Base-by-base conservation (phyloP, 35 echinoderm and acorn worm genomes). In the Heliocidaris erythrogramma region DNA sequence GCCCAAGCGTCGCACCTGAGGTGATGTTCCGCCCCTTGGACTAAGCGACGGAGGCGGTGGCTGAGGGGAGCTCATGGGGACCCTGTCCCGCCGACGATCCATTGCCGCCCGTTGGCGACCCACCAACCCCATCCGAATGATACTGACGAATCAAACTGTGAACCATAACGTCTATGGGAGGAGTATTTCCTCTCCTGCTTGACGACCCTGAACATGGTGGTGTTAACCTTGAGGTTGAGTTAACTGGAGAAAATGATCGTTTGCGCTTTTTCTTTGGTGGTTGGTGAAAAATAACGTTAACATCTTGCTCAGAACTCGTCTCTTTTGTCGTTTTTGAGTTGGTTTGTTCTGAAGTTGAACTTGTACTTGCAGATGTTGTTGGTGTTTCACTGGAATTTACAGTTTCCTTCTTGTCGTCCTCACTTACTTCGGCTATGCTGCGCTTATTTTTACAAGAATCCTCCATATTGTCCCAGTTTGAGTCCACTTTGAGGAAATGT, bases 111-210 rank as follows among this genome's bases (percentile, higher is more conserved):
- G 87, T 24, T 89, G 87, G 87, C 31, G 65, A 78, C 18, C 87
- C 87, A 47, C 31, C 87, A 1, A 89, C 87, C 8, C 47, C 31
- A 47, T 48, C 31, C 47, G 87, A 16, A 47, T 89, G 87, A 14
- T 13, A 27, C 47, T 48, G 31, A 48, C 87, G 31, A 30, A 89
- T 48, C 14, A 89, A 47, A 89, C 87, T 89, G 24, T 89, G 31
- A 47, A 89, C 87, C 17, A 89, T 48, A 47, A 89, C 30, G 87
- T 89, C 87, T 16, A 89, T 89, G 87, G 87, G 30, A 89, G 47
- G 87, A 31, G 87, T 17, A 27, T 89, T 89, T 32, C 14, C 47
- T 32, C 87, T 89, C 87, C 87, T 89, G 87, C 18, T 32, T n/a
- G 47, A 89, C 7, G 87, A 32, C 87, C 31, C 47, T 17, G 87